These are phyloP conservation scores for Scolopax mira DNA, from an alignment of 2,113 vertebrate genomes.

Conservation along the genomic window DNA sequence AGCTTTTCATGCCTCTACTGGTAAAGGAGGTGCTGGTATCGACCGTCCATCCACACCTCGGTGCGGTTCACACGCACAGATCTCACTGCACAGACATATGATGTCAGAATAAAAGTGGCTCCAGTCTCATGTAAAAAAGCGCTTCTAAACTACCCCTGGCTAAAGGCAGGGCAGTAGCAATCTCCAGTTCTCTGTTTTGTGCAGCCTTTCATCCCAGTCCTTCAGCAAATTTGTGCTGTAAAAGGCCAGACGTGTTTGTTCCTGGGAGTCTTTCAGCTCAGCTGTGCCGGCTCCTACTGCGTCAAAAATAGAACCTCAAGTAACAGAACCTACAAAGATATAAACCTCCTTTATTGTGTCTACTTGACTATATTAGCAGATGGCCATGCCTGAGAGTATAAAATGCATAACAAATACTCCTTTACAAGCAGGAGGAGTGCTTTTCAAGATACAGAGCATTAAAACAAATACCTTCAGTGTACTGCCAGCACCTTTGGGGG, in stretches of 20 bases:
- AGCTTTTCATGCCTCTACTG: neutral
- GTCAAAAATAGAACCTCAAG: slow-evolving; percentile 6
- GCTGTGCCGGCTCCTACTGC: neutral
- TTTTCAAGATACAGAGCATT: neutral
- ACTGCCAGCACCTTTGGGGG: neutral
- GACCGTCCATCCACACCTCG: neutral
- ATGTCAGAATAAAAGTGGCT: neutral
- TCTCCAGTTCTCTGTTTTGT: neutral
- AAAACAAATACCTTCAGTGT: neutral
- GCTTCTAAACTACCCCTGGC: neutral
- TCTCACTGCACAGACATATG: neutral
- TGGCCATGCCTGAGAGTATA: neutral
- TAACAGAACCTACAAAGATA: slow-evolving; percentile 34
- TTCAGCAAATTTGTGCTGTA: neutral
- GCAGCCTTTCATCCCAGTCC: neutral
- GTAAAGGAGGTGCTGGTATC: neutral
- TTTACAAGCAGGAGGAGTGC: neutral
- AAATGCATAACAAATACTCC: slow-evolving; percentile 21
- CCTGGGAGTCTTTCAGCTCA: slow-evolving; percentile 39
- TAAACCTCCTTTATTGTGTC: slow-evolving; percentile 22
- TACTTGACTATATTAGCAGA: slow-evolving; percentile 52
- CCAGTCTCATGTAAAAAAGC: fast-evolving
- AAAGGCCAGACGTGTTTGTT: slow-evolving; percentile 34
- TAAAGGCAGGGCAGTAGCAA: neutral
- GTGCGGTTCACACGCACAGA: neutral